These are phyloP conservation scores for Thumatha senex DNA, from an alignment of 2,888 invertebrate genomes.

Conservation along the genomic window DNA sequence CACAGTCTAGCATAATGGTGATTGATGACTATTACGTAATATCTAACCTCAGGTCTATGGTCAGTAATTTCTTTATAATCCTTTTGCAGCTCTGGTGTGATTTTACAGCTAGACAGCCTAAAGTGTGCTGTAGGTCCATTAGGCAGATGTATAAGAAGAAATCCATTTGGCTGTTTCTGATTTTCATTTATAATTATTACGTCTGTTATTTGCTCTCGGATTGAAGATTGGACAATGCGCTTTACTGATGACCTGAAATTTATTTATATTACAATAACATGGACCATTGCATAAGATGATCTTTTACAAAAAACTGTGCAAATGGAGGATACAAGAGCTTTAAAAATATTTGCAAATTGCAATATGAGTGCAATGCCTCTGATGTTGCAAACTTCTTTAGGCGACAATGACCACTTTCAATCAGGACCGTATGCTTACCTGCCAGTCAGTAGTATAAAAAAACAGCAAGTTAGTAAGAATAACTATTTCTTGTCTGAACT, in stretches of 20 bases:
- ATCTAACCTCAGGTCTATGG: conserved; percentile 92
- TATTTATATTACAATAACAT: not conserved
- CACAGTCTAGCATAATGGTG: no score
- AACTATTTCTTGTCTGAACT: no score
- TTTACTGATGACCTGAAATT: conserved; percentile 91
- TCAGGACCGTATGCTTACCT: no score
- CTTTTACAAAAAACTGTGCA: no score
- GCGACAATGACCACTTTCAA: no score
- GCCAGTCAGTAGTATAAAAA: no score
- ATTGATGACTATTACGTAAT: not conserved
- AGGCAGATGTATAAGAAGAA: conserved; percentile 96
- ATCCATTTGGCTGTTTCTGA: conserved; percentile 94
- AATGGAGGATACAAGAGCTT: no score
- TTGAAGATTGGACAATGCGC: conserved; percentile 94
- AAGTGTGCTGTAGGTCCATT: conserved; percentile 99
- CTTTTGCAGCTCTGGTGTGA: conserved; percentile 92
- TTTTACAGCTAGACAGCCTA: conserved; percentile 95
- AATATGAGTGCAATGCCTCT: no score
- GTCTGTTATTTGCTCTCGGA: conserved; percentile 91
- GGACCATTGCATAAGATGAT: no score
- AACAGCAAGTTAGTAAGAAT: no score
- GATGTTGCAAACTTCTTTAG: no score
- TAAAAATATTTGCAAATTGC: no score
- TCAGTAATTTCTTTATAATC: conserved; percentile 91
- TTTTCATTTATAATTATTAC: conserved; percentile 97